Base-by-base conservation (phyloP, 2,888 invertebrate genomes). In the Stenchaetothrips biformis region DNA sequence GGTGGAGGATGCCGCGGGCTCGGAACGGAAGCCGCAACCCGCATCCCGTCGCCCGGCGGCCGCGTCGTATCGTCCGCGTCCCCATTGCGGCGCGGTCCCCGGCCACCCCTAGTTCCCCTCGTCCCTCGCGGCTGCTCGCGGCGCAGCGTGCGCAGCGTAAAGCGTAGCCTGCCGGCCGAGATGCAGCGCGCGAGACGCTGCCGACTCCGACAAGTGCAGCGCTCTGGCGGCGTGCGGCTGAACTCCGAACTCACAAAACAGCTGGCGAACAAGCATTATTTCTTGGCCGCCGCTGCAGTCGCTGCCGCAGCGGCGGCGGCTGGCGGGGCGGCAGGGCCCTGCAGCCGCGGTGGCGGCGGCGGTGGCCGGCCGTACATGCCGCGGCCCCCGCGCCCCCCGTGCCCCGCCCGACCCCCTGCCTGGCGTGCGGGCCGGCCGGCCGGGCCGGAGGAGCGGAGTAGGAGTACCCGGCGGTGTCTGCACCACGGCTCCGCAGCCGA, bases 221-320 rank as follows among this genome's bases (percentile, higher is more conserved):
- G 67, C 67, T 74, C 67, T 74, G 67, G n/a, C 67, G 67, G 67
- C 67, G 67, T 11, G 25, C 67, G 67, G 25, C 59, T 21, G 25
- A 74, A 6, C 67, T 74, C 67, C 25, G 25, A 21, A 1, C 25
- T 74, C 67, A 21, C 59, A 0, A 53, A 59, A 59, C 67, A 74
- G 67, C 67, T 74, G 53, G 53, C 53, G 67, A 9, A 21, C 67
- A 74, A 25, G 67, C 7, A 74, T 37, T 37, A 37, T 74, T 21
- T 74, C 67, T 74, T 74, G 16, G 53, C 53, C 2, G 53, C 53
- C 25, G 67, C 67, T 7, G 25, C 67, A 7, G 67, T 9, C 21
- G 67, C 21, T 18, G 67, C 67, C 9, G 67, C 7, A 25, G 67
- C 67, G 11, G 67, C n/a, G n/a, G 7, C 67, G 67, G 67, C 67